phyloP scores from a whole-genome alignment of 1,140 invertebrate genomes.

The Pentalonia nigronervosa region DNA sequence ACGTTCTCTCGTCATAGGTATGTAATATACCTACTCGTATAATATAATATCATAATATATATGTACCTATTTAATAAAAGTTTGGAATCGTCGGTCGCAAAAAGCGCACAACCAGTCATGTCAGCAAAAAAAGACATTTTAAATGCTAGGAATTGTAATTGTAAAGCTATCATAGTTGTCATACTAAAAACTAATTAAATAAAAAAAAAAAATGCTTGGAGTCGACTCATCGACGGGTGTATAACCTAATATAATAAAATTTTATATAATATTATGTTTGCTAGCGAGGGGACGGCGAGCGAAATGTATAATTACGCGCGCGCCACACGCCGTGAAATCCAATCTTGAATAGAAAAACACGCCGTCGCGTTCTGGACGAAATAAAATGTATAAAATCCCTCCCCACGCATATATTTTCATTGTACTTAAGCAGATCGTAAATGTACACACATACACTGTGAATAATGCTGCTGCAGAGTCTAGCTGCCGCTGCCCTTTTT shows the following conservation, averaged over 20 bases:
- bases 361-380: conserved; percentile 27
- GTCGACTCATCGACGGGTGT: background rate
- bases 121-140: background rate
- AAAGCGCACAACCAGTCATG: background rate
- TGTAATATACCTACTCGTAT: background rate
- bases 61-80: background rate
- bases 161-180: no score
- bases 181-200: no score
- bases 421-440: conserved; percentile 55
- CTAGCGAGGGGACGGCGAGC: background rate
- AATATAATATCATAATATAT: background rate
- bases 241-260: background rate
- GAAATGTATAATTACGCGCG: conserved; percentile 47
- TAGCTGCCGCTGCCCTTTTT: conserved; percentile 50
- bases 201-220: background rate
- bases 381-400: conserved; percentile 53
- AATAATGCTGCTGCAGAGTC: conserved; percentile 17
- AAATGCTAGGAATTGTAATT: no score
- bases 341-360: conserved; percentile 58
- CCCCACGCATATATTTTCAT: conserved; percentile 7
- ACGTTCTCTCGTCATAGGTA: background rate
- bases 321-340: conserved; percentile 32
- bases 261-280: background rate
- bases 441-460: conserved; percentile 1
- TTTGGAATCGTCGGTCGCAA: background rate